phyloP scores from a whole-genome alignment of 1,140 invertebrate genomes.

The Pseudomyrmex dendroicus region DNA sequence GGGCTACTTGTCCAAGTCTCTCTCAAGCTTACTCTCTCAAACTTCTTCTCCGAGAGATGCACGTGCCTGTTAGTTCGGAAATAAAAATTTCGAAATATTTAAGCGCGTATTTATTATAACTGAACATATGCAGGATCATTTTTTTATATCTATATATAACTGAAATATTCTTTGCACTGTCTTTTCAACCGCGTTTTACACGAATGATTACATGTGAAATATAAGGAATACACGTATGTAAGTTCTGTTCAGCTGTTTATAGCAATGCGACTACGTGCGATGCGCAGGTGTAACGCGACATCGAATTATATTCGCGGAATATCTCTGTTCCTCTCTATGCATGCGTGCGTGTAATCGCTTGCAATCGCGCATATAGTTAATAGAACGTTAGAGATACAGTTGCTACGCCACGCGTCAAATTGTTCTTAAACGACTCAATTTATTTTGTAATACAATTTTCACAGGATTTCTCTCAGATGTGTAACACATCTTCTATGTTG shows the following conservation, averaged over 20 bases:
- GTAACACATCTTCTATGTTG: too few species aligned
- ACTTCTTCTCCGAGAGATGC: conserved; percentile 44
- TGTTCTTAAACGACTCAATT: conserved; percentile 38
- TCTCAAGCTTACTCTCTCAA: conserved; percentile 17
- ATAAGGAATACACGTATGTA: neutral
- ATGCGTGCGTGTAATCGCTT: conserved; percentile 41
- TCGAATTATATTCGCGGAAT: conserved; percentile 56
- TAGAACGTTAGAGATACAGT: conserved; percentile 46
- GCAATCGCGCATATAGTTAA: conserved; percentile 55
- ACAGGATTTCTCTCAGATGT: neutral
- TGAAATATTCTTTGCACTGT: conserved; percentile 16
- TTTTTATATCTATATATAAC: neutral
- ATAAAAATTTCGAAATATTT: conserved; percentile 4
- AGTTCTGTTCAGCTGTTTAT: conserved; percentile 41
- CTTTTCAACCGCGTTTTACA: neutral
- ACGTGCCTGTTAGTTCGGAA: conserved; percentile 16
- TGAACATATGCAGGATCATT: conserved; percentile 3
- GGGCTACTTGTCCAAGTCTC: conserved; percentile 58
- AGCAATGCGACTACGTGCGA: conserved; percentile 43
- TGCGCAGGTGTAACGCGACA: conserved; percentile 53
- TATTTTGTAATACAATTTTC: conserved; percentile 34
- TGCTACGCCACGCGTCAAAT: neutral
- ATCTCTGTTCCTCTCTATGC: conserved; percentile 49
- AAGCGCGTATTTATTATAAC: neutral
- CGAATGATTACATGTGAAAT: neutral